Percentiles rank a stretch among this genome's conserved stretches.
Conservation (phyloP, 2,797 vertebrate genomes). For the Hipposideros larvatus region DNA sequence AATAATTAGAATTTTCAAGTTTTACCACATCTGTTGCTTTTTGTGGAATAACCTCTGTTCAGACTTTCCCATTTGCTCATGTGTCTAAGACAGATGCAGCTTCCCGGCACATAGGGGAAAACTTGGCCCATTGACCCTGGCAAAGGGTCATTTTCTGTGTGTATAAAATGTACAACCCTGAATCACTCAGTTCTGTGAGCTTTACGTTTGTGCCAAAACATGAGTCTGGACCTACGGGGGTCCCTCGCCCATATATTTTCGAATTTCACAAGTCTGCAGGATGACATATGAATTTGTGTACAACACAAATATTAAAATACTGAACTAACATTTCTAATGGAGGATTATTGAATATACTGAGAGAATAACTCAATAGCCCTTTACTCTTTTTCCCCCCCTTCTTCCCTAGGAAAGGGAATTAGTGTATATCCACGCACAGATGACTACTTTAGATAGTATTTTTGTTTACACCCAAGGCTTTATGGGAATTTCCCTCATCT, state of each 20-base stretch:
- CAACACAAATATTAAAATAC: background rate
- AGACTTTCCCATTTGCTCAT: conserved; percentile 22
- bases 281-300: background rate
- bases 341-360: background rate
- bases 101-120: background rate
- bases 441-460: background rate
- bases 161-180: background rate
- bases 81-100: background rate
- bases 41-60: conserved; percentile 24
- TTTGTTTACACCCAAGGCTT: conserved; percentile 30
- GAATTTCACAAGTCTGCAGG: background rate
- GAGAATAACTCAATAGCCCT: background rate
- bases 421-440: background rate
- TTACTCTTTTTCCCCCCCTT: background rate
- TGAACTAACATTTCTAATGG: background rate
- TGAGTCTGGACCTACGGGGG: background rate
- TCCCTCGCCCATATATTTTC: background rate
- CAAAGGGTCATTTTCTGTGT: background rate
- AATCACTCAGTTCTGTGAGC: background rate
- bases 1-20: conserved; percentile 55
- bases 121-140: background rate
- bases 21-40: conserved; percentile 29
- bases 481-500: background rate
- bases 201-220: background rate
- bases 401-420: background rate